A percentile compares a stretch with the other conserved stretches of the same genome.
Evolutionary conservation across 2,888 invertebrate species (phyloP).

Genomic region (Polyommatus iphigenia): DNA sequence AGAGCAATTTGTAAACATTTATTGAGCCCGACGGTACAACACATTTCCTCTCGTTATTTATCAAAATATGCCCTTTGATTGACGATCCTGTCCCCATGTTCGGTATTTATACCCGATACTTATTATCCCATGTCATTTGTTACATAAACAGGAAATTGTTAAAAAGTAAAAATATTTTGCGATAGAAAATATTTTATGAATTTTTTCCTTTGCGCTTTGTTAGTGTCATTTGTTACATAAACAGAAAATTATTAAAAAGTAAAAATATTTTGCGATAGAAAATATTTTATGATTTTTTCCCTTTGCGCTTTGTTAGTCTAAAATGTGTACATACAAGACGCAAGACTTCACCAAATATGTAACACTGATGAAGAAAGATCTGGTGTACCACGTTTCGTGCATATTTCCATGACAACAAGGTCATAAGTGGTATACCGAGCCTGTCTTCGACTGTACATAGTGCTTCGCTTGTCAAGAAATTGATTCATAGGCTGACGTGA

Average conservation of each 20-base stretch:
- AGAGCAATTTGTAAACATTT: not conserved
- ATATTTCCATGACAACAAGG: too few species aligned
- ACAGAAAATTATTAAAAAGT: not conserved
- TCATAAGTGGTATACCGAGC: too few species aligned
- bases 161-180: not conserved
- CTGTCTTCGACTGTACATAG: too few species aligned
- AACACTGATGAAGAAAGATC: too few species aligned
- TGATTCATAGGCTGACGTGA: too few species aligned
- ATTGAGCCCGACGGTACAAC: not conserved
- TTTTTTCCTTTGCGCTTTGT: too few species aligned
- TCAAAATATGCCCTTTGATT: not conserved
- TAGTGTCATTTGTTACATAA: not conserved
- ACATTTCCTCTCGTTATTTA: slow-evolving; percentile 6
- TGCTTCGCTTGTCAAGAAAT: too few species aligned
- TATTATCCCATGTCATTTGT: not conserved
- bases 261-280: not conserved
- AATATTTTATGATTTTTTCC: too few species aligned
- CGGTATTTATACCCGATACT: not conserved
- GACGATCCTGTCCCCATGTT: not conserved
- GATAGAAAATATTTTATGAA: too few species aligned
- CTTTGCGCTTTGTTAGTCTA: too few species aligned
- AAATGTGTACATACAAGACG: not conserved
- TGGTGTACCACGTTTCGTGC: too few species aligned
- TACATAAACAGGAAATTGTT: not conserved
- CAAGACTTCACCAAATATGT: too few species aligned